Conservation (phyloP, 1,140 invertebrate genomes). For the Polypedilum pembai region DNA sequence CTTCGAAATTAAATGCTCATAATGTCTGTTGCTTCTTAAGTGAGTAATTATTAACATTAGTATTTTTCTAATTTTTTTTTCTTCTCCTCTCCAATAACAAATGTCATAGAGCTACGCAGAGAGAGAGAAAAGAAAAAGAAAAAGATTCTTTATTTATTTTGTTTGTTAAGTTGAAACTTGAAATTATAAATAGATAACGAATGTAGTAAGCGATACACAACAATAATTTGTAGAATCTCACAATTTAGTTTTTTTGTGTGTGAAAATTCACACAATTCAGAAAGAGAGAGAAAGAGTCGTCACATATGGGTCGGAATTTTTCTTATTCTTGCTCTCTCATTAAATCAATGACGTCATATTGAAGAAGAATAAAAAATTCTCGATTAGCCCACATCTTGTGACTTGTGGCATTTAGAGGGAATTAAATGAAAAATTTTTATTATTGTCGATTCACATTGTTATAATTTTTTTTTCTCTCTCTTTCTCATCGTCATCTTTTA, state of each 20-base stretch:
- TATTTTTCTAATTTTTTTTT: not conserved
- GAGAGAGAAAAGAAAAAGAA: too few species aligned
- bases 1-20: not conserved
- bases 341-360: not conserved
- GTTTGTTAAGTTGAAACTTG: not conserved
- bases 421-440: not conserved
- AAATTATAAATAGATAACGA: slow-evolving; percentile 19
- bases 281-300: slow-evolving; percentile 4
- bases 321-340: not conserved
- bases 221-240: slow-evolving; percentile 12
- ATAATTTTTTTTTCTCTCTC: too few species aligned
- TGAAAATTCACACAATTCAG: slow-evolving; percentile 12
- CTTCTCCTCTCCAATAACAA: not conserved
- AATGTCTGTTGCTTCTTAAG: not conserved
- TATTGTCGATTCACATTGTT: too few species aligned
- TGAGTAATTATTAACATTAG: not conserved
- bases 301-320: not conserved
- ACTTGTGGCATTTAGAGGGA: not conserved
- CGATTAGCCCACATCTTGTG: not conserved
- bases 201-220: not conserved
- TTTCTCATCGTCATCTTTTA: too few species aligned
- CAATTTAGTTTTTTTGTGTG: not conserved
- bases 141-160: not conserved
- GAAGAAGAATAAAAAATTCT: not conserved
- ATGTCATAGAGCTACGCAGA: not conserved